Conservation (phyloP, 2,888 invertebrate species). For the Phortica magna region DNA sequence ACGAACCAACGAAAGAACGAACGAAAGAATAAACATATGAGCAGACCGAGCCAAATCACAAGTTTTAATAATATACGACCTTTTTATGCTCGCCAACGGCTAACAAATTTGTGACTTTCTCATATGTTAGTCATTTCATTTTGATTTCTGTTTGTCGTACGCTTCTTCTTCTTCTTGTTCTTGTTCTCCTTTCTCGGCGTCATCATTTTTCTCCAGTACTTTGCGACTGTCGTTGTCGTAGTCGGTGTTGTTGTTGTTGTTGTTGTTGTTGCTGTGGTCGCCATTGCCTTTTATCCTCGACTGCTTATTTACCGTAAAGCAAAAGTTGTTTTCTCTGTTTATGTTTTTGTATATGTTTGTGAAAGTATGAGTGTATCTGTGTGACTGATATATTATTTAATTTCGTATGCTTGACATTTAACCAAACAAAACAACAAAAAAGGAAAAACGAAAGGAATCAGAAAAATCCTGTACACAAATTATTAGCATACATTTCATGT, state of each 20-base stretch:
- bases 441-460: slow-evolving; percentile 10
- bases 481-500: slow-evolving; percentile 31
- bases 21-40: background rate
- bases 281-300: background rate
- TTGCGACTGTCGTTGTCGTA: background rate
- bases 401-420: slow-evolving; percentile 40
- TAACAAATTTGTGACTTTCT: slow-evolving; percentile 28
- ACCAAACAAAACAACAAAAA: slow-evolving; percentile 12
- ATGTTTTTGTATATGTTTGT: background rate
- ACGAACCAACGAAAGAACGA: background rate
- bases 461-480: slow-evolving; percentile 28
- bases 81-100: slow-evolving; percentile 29
- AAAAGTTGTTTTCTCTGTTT: background rate
- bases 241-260: background rate
- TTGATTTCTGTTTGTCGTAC: slow-evolving; percentile 16
- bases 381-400: slow-evolving; percentile 36
- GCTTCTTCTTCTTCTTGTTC: background rate
- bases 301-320: slow-evolving; percentile 4
- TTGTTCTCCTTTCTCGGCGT: background rate
- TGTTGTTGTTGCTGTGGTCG: background rate
- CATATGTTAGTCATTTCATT: slow-evolving; percentile 24
- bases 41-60: background rate
- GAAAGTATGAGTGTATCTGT: background rate
- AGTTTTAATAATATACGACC: slow-evolving; percentile 15
- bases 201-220: too few species aligned